Conservation (phyloP, 2,888 invertebrate genomes). For the Drosophila maculinotata region DNA sequence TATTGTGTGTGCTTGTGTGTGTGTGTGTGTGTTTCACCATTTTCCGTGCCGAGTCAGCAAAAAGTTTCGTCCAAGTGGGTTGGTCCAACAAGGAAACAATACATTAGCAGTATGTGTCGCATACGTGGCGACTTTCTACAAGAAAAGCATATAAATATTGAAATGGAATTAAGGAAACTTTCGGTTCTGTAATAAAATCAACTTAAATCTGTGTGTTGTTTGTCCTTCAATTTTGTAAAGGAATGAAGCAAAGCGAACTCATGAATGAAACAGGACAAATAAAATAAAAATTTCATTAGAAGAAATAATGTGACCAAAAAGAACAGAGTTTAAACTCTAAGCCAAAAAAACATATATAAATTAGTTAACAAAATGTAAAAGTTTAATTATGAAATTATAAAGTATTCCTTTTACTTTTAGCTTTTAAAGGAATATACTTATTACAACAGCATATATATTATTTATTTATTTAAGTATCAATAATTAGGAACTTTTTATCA, state of each 20-base stretch:
- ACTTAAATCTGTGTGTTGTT: constrained; percentile 8
- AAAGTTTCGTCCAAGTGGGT: constrained; percentile 40
- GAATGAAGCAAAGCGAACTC: background rate
- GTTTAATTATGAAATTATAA: no score
- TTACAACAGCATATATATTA: no score
- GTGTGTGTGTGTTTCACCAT: constrained; percentile 13
- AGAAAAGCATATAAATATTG: background rate
- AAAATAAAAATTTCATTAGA: background rate
- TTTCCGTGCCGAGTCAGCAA: constrained; percentile 39
- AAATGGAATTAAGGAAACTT: constrained; percentile 39
- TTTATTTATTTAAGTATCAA: no score
- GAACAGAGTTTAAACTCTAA: no score
- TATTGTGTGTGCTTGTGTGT: constrained; percentile 13
- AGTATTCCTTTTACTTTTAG: no score
- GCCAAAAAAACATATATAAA: no score
- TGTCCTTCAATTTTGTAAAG: background rate
- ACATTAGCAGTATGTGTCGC: constrained; percentile 19
- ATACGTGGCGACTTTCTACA: constrained; percentile 1
- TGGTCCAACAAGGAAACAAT: constrained; percentile 41
- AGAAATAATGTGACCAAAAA: no score
- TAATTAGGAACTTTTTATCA: no score
- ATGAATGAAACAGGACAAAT: background rate
- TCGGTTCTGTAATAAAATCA: constrained; percentile 10
- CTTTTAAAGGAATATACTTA: no score
- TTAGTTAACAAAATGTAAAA: no score